Evolutionary conservation across 2,888 invertebrate genomes (phyloP).

Genomic region (Dioctria linearis): DNA sequence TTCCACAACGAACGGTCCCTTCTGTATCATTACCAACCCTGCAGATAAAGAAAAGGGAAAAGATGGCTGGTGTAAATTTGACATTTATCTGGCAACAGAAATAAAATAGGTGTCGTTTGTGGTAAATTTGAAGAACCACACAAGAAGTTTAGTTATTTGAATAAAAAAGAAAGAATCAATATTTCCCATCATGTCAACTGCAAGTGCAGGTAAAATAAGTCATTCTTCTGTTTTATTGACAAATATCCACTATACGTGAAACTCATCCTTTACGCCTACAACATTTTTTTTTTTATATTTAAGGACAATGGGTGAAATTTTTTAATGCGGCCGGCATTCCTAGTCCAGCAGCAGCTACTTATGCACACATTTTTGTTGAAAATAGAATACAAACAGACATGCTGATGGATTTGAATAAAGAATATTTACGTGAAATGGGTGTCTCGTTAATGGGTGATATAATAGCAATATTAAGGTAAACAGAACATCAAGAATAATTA

Average conservation of each 20-base stretch:
- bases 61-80: conserved; percentile 32
- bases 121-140: neutral
- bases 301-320: conserved; percentile 83
- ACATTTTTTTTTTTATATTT: conserved; percentile 3
- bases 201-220: conserved; percentile 52
- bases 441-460: conserved; percentile 82
- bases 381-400: conserved; percentile 90
- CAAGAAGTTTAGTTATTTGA: neutral
- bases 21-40: neutral
- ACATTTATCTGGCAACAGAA: conserved; percentile 21
- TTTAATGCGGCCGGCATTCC: conserved; percentile 90
- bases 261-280: neutral
- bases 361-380: conserved; percentile 89
- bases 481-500: conserved; percentile 15
- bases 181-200: conserved; percentile 51
- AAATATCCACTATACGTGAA: neutral
- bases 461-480: conserved; percentile 80
- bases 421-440: conserved; percentile 90
- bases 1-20: too few species aligned
- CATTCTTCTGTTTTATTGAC: neutral
- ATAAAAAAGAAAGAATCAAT: neutral
- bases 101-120: neutral
- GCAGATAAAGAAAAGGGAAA: neutral
- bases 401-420: conserved; percentile 89
- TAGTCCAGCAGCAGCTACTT: conserved; percentile 80